Conservation (phyloP, 2,888 invertebrate genomes). For the Pachliopta kotzebuea region DNA sequence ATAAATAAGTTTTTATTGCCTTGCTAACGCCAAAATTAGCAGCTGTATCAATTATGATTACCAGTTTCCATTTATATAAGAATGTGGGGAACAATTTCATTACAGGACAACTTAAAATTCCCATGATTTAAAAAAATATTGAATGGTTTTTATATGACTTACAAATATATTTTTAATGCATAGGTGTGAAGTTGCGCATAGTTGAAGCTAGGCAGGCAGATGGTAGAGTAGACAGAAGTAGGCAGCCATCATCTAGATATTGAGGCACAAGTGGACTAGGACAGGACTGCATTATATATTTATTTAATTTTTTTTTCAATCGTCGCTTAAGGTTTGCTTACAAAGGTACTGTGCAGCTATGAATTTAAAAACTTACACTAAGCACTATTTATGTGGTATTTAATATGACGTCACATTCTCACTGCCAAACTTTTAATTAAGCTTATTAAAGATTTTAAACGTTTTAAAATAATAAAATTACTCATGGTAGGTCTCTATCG, state of each 20-base stretch:
- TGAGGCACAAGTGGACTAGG: constrained; percentile 70
- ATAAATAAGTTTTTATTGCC: too few species aligned
- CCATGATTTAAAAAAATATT: background rate
- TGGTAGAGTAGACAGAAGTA: constrained; percentile 65
- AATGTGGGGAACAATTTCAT: background rate
- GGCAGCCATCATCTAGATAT: constrained; percentile 67
- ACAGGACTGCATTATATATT: constrained; percentile 56
- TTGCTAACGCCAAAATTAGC: too few species aligned
- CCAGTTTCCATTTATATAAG: too few species aligned
- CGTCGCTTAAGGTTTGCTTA: constrained; percentile 60
- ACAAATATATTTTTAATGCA: constrained; percentile 62
- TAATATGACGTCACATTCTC: constrained; percentile 29
- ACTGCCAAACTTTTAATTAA: constrained; percentile 24
- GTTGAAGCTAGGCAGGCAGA: constrained; percentile 78
- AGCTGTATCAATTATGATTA: too few species aligned
- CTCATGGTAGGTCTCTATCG: background rate
- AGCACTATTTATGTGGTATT: constrained; percentile 59
- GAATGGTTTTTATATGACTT: constrained; percentile 2
- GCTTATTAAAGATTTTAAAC: constrained; percentile 9
- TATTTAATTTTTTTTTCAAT: constrained; percentile 48
- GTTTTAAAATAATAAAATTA: background rate
- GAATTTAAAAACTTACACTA: constrained; percentile 43
- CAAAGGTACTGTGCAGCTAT: constrained; percentile 67
- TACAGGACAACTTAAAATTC: background rate
- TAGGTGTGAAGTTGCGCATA: constrained; percentile 77